phyloP scores from a whole-genome alignment of 2,888 invertebrate genomes.

The Lissonota sp. region DNA sequence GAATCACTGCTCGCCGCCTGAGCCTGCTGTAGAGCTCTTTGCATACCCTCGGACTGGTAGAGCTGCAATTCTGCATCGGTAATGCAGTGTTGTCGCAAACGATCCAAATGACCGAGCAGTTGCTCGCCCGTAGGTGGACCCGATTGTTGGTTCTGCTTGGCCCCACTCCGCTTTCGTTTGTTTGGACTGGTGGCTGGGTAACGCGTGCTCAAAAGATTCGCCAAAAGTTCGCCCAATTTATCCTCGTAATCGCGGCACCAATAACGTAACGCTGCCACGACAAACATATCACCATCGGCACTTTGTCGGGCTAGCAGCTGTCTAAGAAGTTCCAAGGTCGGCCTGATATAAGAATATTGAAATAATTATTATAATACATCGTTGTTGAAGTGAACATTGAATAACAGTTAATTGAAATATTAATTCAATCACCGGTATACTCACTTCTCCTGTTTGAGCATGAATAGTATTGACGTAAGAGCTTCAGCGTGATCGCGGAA shows the following conservation, averaged over 20 bases:
- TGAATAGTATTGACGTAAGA: constrained; percentile 93
- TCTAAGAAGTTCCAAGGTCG: constrained; percentile 93
- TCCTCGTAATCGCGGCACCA: constrained; percentile 98
- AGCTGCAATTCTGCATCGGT: constrained; percentile 85
- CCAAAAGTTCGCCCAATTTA: constrained; percentile 92
- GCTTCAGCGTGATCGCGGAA: constrained; percentile 96
- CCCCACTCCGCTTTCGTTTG: constrained; percentile 93
- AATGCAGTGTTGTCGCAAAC: constrained; percentile 91
- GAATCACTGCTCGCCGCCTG: constrained; percentile 95
- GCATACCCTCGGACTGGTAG: constrained; percentile 95
- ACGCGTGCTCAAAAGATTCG: constrained; percentile 91
- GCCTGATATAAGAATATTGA: constrained; percentile 83
- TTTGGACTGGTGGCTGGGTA: constrained; percentile 95
- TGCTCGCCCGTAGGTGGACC: constrained; percentile 92
- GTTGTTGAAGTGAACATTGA: not conserved
- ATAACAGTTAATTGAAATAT: not conserved
- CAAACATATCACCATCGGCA: constrained; percentile 92
- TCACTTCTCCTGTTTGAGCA: constrained; percentile 95
- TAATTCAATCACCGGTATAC: constrained; percentile 62
- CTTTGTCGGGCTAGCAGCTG: constrained; percentile 92
- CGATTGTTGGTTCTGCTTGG: constrained; percentile 89
- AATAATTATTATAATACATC: not conserved
- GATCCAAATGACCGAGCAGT: constrained; percentile 96
- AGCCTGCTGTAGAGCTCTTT: constrained; percentile 94
- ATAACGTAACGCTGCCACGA: constrained; percentile 95